phyloP scores from a whole-genome alignment of 2,797 vertebrate species.

The Pygocentrus nattereri region DNA sequence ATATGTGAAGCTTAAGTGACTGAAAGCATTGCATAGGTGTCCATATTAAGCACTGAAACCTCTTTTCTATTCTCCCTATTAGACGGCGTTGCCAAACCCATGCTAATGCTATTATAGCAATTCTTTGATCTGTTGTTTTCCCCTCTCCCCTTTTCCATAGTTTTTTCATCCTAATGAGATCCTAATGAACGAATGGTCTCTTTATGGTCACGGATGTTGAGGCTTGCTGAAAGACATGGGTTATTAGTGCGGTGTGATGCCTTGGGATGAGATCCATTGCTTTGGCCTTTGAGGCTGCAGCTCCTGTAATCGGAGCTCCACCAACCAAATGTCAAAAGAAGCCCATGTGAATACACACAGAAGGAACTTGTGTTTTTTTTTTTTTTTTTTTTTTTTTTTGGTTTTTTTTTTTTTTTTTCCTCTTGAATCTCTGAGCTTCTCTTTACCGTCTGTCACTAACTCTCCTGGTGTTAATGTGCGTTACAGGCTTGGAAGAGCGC shows the following conservation, averaged over 20 bases:
- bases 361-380: conserved; percentile 26
- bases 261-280: conserved; percentile 46
- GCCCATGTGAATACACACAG: conserved; percentile 47
- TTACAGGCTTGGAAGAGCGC: conserved; percentile 90
- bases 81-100: conserved; percentile 29
- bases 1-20: not conserved
- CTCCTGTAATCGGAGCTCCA: conserved; percentile 46
- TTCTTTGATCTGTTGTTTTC: conserved; percentile 57
- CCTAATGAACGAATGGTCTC: conserved; percentile 52
- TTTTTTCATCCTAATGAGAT: conserved; percentile 57
- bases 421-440: conserved; percentile 32
- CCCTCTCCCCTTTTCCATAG: conserved; percentile 40
- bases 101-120: conserved; percentile 50
- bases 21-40: conserved; percentile 10
- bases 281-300: conserved; percentile 42
- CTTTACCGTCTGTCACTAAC: conserved; percentile 21
- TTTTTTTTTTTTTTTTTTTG: not conserved
- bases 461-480: conserved; percentile 48
- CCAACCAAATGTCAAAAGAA: conserved; percentile 50
- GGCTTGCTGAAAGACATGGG: conserved; percentile 53
- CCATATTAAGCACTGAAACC: conserved; percentile 13
- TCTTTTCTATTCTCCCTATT: conserved; percentile 10
- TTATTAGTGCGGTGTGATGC: conserved; percentile 48
- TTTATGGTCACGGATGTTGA: conserved; percentile 56
- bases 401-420: not conserved